Conservation (phyloP, 2,888 invertebrate species). For the Acanthosepion lycidas region DNA sequence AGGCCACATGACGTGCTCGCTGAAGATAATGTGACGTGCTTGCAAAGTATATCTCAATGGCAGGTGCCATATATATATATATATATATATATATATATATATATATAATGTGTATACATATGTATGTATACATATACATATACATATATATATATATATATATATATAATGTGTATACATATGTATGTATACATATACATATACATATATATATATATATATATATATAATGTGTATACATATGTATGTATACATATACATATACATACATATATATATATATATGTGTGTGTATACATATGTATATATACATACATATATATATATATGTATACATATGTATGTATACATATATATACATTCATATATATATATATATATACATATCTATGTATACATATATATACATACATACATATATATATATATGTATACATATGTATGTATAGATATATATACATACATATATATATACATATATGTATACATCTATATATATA, state of each 20-base stretch:
- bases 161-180: neutral
- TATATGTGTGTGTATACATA: constrained; percentile 48
- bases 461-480: too few species aligned
- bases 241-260: constrained; percentile 35
- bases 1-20: too few species aligned
- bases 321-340: constrained; percentile 48
- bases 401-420: too few species aligned
- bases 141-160: neutral
- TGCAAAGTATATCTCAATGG: too few species aligned
- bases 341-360: neutral
- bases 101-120: too few species aligned
- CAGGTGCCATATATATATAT: too few species aligned
- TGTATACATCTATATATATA: too few species aligned
- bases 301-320: constrained; percentile 45
- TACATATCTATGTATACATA: neutral
- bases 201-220: neutral
- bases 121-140: too few species aligned
- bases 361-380: neutral
- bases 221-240: neutral
- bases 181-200: neutral
- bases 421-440: too few species aligned
- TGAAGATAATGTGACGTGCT: too few species aligned
- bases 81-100: too few species aligned
- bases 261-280: constrained; percentile 36
- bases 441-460: too few species aligned